Evolutionary conservation across 2,888 invertebrate species (phyloP), one percentile per base, ranked within the genome.

Genomic region (Acanthosepion lycidas): DNA sequence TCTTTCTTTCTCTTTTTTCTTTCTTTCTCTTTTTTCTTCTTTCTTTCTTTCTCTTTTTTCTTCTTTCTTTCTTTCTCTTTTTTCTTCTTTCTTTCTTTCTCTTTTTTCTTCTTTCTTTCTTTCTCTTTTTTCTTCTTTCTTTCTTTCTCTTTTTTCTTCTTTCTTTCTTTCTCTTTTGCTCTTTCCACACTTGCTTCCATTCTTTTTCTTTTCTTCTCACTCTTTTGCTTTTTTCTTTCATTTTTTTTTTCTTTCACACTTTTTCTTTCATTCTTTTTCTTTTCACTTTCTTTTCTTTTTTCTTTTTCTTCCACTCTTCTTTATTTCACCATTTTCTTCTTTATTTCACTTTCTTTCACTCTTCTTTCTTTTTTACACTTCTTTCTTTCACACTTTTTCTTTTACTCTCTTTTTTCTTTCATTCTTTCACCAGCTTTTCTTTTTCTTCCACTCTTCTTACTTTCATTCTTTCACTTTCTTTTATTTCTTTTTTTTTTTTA

Each of bases 1-100:
- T n/a, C n/a, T n/a, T n/a, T n/a, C n/a, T n/a, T n/a, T n/a, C n/a
- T n/a, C n/a, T n/a, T n/a, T 91, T n/a, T n/a, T 20, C 0, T 20
- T 6, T 18, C 6, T 42, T 91, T 0, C n/a, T 6, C n/a, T 6
- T 33, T n/a, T 20, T 1, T n/a, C n/a, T 42, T 91, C 91, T 42
- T 20, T 0, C 0, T 6, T 6, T 28, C n/a, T 20, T 6, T n/a
- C n/a, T n/a, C n/a, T n/a, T n/a, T n/a, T 8, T 23, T n/a, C 33
- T n/a, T 6, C n/a, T 8, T 3, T 20, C 20, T 20, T 3, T 2
- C 2, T 23, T 6, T 0, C 6, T 23, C 18, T 91, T 18, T 5
- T n/a, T 91, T 3, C n/a, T 18, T 4, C n/a, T 6, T 8, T 0
- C 20, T 20, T 6, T n/a, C n/a, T 20, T 6, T 55, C n/a, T 20